Base-by-base conservation (phyloP, 2,888 invertebrate species). In the Salpingus planirostris region DNA sequence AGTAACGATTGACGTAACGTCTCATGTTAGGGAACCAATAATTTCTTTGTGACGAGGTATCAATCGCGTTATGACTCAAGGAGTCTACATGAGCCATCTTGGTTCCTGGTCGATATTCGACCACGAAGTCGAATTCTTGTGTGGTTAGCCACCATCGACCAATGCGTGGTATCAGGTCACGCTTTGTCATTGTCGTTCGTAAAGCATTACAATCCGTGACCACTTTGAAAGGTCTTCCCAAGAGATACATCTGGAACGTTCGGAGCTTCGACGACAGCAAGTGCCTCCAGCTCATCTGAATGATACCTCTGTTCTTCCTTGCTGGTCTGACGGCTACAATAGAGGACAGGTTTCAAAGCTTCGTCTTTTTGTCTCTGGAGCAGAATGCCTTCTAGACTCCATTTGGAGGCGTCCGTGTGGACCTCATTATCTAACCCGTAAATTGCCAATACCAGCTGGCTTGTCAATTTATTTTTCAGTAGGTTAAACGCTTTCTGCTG, bases 181-280 rank as follows among this genome's bases (percentile, higher is more conserved):
- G 12, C 18, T 36, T 36, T 7, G 15, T 13, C 2, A 21, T 28
- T 3, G 24, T 6, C n/a, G 28, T 3, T 18, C 36, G 35, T n/a
- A 38, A 27, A 36, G 24, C 24, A 21, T 38, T 38, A 26, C 31
- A 46, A 22, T 46, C 40, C 2, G 44, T 44, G 2, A 27, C 11
- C 3, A 46, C 25, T 11, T 11, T 31, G 37, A 41, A 39, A 10
- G 23, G 21, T 3, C 33, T 39, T 6, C 42, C 43, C 5, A 44
- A 23, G 11, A 46, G 11, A 25, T 44, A 46, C 8, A 40, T 29
- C n/a, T 42, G 27, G 30, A 41, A 41, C n/a, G 25, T 38, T 30
- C 13, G 31, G 13, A 2, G 35, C 10, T 14, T 22, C 15, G 7
- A 39, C 36, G 13, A 39, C 27, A 5, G 39, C 39, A 3, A 39